Evolutionary conservation across 2,113 vertebrate genomes (phyloP).

Genomic region (Oryzias melastigma): DNA sequence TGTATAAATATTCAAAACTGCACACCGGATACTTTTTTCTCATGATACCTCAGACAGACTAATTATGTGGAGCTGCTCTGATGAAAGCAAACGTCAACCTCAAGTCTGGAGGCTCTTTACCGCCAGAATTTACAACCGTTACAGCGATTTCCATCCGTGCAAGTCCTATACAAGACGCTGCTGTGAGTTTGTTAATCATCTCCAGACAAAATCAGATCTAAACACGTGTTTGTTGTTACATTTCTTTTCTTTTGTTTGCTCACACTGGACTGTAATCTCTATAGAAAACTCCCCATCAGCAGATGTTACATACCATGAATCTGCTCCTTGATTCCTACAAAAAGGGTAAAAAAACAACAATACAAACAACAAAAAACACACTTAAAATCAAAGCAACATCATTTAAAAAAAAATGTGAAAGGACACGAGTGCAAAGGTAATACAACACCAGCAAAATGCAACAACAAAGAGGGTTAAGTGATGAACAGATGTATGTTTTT

Average conservation of each 20-base stretch:
- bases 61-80: neutral
- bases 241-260: neutral
- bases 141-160: constrained; percentile 38
- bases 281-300: neutral
- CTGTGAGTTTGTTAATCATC: neutral
- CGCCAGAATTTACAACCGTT: constrained; percentile 40
- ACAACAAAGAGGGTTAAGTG: neutral
- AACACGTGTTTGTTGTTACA: neutral
- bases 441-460: neutral
- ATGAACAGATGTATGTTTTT: too few relatives aligned
- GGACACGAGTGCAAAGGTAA: neutral
- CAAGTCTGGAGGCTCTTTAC: neutral
- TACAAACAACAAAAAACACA: neutral
- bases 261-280: too few relatives aligned
- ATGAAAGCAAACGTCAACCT: constrained; percentile 51
- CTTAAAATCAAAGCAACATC: neutral
- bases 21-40: neutral
- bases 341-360: too few relatives aligned
- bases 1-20: constrained; percentile 10
- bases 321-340: too few relatives aligned
- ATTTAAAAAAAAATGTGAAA: neutral
- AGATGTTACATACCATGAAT: neutral
- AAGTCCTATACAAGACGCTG: neutral
- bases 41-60: neutral
- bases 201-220: constrained; percentile 1